Percentiles rank a stretch among this genome's conserved stretches.
Conservation (phyloP, 64 coral and sea anemone genomes). For the Hydrozoanthus tunicans region DNA sequence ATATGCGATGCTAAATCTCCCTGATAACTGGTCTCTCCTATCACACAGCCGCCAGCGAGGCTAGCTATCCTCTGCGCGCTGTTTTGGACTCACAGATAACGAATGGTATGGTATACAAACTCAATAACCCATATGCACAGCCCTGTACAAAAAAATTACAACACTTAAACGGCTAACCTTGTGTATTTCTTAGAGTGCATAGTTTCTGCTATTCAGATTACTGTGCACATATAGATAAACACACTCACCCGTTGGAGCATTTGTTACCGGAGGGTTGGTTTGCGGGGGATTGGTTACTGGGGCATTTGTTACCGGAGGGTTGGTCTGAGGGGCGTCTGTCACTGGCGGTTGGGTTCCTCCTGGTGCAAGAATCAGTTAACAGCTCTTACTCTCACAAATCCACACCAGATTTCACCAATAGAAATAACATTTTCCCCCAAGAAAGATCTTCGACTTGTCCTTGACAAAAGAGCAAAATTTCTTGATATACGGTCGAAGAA, state of each 20-base stretch:
- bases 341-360: slow-evolving; percentile 34
- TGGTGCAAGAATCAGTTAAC: background rate
- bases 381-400: background rate
- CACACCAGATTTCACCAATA: background rate
- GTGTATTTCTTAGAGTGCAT: background rate
- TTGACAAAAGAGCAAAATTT: too few species aligned
- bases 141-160: too few species aligned
- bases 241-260: slow-evolving; percentile 34
- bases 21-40: too few species aligned
- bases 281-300: slow-evolving; percentile 17
- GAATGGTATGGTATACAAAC: too few species aligned
- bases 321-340: background rate
- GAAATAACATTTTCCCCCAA: too few species aligned
- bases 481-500: too few species aligned
- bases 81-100: too few species aligned
- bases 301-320: background rate
- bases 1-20: too few species aligned
- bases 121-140: too few species aligned
- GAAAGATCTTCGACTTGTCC: too few species aligned
- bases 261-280: slow-evolving; percentile 11
- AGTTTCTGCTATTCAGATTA: slow-evolving; percentile 35
- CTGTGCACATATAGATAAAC: slow-evolving; percentile 52
- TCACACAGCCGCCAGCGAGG: too few species aligned
- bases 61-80: too few species aligned
- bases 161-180: slow-evolving; percentile 51